These are phyloP conservation scores for Pyrocephalus nanus DNA, from an alignment of 2,797 vertebrate genomes.

Conservation along the genomic window DNA sequence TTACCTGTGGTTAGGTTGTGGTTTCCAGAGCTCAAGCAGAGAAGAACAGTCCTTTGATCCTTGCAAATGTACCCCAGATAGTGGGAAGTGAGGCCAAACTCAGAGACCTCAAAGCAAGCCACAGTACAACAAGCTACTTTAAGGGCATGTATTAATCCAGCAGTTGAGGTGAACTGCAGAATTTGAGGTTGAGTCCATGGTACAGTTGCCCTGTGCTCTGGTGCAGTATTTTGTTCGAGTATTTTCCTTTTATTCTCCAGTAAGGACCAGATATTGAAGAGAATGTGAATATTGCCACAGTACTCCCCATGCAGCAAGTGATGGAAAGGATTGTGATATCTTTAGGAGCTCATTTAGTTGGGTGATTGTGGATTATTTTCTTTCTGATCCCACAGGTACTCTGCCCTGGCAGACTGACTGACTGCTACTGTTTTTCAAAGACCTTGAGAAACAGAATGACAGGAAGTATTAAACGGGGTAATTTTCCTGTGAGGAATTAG, in stretches of 20 bases:
- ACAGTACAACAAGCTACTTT: background rate
- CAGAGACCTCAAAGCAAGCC: background rate
- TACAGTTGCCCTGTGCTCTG: background rate
- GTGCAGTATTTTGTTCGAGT: background rate
- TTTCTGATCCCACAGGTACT: constrained; percentile 37
- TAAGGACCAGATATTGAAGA: background rate
- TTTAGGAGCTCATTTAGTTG: constrained; percentile 9
- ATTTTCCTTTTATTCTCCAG: background rate
- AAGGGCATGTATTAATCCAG: background rate
- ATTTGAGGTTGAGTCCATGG: background rate
- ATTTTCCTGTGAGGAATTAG: constrained; percentile 67
- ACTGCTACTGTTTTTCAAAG: constrained; percentile 36
- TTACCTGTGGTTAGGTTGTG: constrained; percentile 25
- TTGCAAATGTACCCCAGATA: background rate
- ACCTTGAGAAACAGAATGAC: constrained; percentile 29
- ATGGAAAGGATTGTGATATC: background rate
- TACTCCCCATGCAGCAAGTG: background rate
- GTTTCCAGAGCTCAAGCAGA: background rate
- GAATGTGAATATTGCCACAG: background rate
- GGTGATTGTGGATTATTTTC: background rate
- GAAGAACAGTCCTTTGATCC: constrained; percentile 23
- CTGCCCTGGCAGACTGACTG: constrained; percentile 1
- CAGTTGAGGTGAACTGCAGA: background rate
- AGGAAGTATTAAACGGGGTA: constrained; percentile 52
- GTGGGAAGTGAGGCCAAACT: background rate